Percentiles rank a stretch among this genome's conserved stretches.
These are phyloP conservation scores for Galendromus occidentalis DNA, from an alignment of 1,140 invertebrate species.

Conservation along the genomic window DNA sequence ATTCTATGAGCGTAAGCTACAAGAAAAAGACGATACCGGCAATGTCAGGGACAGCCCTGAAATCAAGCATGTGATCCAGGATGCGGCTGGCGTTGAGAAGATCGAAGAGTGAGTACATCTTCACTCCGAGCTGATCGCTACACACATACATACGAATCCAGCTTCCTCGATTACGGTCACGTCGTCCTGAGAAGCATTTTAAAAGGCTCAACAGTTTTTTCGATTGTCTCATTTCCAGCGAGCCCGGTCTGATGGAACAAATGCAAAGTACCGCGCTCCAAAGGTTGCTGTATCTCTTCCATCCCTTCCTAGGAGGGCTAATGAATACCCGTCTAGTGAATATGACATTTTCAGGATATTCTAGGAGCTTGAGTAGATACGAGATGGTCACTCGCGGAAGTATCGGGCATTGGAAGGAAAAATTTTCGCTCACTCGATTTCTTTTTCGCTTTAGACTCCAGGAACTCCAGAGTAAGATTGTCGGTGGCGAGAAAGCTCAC, in stretches of 20 bases:
- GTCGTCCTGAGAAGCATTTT: neutral
- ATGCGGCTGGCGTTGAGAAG: constrained; percentile 20
- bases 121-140: neutral
- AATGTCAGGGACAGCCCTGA: constrained; percentile 11
- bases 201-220: neutral
- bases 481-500: constrained; percentile 53
- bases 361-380: no score
- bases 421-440: no score
- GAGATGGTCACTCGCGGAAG: no score
- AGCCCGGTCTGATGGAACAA: neutral
- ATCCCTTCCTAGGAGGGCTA: no score
- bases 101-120: neutral
- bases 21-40: constrained; percentile 2
- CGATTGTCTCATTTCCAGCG: neutral
- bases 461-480: constrained; percentile 47
- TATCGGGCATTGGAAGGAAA: no score
- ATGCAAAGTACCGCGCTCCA: constrained; percentile 10
- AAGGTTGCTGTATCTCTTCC: neutral
- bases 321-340: no score
- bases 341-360: no score
- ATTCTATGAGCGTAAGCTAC: constrained; percentile 36
- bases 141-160: neutral
- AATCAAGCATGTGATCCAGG: constrained; percentile 18
- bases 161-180: neutral
- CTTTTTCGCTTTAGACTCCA: constrained; percentile 33